Evolutionary conservation across 2,797 vertebrate species (phyloP).

Genomic region (Myotis myotis): DNA sequence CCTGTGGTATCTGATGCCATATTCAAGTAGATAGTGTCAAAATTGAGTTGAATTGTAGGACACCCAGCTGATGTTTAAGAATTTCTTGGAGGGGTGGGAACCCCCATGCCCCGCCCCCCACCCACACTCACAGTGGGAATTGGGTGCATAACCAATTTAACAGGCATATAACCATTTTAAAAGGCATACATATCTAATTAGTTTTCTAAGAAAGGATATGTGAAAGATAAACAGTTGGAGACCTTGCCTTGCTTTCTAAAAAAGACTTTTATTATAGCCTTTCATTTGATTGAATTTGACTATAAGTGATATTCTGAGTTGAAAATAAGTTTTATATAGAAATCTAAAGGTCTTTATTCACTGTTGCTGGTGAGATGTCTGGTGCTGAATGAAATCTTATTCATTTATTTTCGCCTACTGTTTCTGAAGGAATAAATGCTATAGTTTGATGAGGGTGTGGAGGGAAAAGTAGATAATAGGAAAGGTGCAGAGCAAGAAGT

Average conservation of each 20-base stretch:
- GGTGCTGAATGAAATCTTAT: not conserved
- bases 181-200: not conserved
- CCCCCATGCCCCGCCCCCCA: rapidly evolving
- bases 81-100: not conserved
- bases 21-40: not conserved
- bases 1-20: not conserved
- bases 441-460: not conserved
- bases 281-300: not conserved
- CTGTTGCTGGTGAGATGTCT: not conserved
- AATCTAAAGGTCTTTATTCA: not conserved
- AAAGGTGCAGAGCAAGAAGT: not conserved
- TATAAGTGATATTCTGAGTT: conserved; percentile 5
- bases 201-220: not conserved
- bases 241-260: not conserved
- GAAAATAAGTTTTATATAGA: conserved; percentile 2
- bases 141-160: not conserved
- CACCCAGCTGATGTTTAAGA: not conserved
- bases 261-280: not conserved
- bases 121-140: not conserved
- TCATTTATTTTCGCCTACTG: not conserved
- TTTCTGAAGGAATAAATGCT: conserved; percentile 32
- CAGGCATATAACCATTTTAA: not conserved
- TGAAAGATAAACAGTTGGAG: not conserved
- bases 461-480: not conserved
- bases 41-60: not conserved